Percentiles rank a stretch among this genome's conserved stretches.
phyloP scores from a whole-genome alignment of 2,797 vertebrate species.

The Tapirus indicus region DNA sequence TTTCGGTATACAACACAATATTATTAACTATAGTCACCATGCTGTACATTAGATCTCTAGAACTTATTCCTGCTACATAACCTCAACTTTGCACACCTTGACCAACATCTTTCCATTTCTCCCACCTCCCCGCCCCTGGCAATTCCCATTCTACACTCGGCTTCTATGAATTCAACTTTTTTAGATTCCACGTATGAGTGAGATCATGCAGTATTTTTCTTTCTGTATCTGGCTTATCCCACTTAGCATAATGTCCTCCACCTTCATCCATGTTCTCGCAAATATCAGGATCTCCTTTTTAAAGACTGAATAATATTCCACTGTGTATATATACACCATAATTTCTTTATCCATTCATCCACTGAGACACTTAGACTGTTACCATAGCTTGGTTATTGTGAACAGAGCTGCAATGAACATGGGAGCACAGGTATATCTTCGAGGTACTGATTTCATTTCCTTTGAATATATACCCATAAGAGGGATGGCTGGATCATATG shows the following conservation, averaged over 20 bases:
- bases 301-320: not conserved
- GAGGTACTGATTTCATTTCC: conserved; percentile 9
- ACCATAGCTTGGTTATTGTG: not conserved
- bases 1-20: not conserved
- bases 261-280: not conserved
- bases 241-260: not conserved
- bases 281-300: not conserved
- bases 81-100: not conserved
- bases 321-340: too few relatives aligned
- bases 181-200: not conserved
- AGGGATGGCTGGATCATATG: not conserved
- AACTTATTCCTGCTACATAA: not conserved
- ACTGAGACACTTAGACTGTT: not conserved
- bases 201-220: not conserved
- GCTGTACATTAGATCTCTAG: not conserved
- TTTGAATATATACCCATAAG: not conserved
- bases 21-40: not conserved
- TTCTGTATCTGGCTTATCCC: not conserved
- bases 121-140: not conserved
- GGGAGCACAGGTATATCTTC: not conserved
- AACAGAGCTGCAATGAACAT: not conserved
- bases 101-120: not conserved
- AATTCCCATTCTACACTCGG: not conserved
- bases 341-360: not conserved
- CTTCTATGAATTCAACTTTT: not conserved